Evolutionary conservation across 2,888 invertebrate species (phyloP).

Genomic region (Rapana venosa): DNA sequence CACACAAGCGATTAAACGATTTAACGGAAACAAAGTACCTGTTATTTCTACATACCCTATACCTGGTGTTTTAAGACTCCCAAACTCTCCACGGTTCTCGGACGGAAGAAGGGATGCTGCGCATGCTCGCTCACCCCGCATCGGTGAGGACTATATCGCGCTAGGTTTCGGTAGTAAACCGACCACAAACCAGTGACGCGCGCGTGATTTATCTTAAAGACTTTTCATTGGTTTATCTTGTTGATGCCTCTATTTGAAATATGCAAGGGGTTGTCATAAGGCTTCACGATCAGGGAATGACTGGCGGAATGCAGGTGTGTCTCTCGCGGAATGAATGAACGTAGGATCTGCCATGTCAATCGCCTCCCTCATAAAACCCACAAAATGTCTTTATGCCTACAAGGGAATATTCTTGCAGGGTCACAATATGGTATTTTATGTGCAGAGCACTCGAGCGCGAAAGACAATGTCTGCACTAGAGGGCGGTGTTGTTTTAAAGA

Average conservation of each 20-base stretch:
- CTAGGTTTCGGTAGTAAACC: not conserved
- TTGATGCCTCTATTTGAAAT: not conserved
- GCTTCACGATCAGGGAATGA: not conserved
- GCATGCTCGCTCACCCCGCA: not conserved
- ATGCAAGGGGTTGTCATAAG: not conserved
- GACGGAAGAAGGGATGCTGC: not conserved
- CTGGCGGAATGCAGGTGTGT: slow-evolving; percentile 2
- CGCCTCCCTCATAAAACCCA: not conserved
- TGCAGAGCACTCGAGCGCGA: not conserved
- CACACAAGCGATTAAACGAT: too few relatives aligned
- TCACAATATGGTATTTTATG: not conserved
- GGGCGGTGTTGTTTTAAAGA: slow-evolving; percentile 16
- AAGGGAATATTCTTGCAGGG: not conserved
- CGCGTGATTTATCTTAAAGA: not conserved
- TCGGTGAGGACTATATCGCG: slow-evolving; percentile 4
- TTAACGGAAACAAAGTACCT: not conserved
- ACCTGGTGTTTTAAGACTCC: not conserved
- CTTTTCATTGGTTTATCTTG: not conserved
- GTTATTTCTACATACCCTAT: not conserved
- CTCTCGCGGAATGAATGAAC: not conserved
- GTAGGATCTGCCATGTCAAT: not conserved
- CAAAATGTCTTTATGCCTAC: not conserved
- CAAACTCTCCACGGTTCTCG: not conserved
- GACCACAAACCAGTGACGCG: not conserved
- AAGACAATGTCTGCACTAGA: slow-evolving; percentile 17